Conservation (phyloP, 2,797 vertebrate species). For the Sebastes vulpes region DNA sequence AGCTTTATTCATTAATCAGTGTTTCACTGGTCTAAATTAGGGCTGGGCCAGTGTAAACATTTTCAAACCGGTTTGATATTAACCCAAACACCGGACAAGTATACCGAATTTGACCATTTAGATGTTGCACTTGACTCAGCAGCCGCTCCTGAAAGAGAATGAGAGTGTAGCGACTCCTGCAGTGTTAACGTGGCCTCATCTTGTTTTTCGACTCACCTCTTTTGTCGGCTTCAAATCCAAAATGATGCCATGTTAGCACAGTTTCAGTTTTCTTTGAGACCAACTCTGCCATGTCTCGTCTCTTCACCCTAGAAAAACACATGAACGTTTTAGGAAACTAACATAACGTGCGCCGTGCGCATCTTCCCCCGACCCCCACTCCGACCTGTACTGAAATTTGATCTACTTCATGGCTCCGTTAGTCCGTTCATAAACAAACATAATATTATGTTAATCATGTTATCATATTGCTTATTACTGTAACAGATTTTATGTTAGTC, state of each 20-base stretch:
- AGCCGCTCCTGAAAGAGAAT: too few species aligned
- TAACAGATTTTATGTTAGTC: not conserved
- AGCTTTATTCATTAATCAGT: not conserved
- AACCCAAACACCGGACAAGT: not conserved
- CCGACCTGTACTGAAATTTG: too few species aligned
- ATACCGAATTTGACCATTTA: not conserved
- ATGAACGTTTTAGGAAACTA: not conserved
- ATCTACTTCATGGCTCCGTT: not conserved
- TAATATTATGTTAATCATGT: not conserved
- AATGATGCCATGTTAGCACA: too few species aligned
- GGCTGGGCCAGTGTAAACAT: not conserved
- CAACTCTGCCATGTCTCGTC: not conserved
- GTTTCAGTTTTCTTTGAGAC: not conserved
- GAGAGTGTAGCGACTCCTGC: too few species aligned
- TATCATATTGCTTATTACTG: not conserved
- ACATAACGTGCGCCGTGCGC: not conserved
- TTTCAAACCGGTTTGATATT: not conserved
- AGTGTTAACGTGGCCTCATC: not conserved
- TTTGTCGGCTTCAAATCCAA: too few species aligned
- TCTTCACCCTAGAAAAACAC: not conserved
- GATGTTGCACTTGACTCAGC: not conserved
- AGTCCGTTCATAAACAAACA: not conserved
- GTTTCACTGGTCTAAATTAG: not conserved
- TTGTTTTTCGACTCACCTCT: not conserved
- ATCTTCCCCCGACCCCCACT: not conserved